phyloP scores from a whole-genome alignment of 2,113 vertebrate genomes.

The Hylia prasina region DNA sequence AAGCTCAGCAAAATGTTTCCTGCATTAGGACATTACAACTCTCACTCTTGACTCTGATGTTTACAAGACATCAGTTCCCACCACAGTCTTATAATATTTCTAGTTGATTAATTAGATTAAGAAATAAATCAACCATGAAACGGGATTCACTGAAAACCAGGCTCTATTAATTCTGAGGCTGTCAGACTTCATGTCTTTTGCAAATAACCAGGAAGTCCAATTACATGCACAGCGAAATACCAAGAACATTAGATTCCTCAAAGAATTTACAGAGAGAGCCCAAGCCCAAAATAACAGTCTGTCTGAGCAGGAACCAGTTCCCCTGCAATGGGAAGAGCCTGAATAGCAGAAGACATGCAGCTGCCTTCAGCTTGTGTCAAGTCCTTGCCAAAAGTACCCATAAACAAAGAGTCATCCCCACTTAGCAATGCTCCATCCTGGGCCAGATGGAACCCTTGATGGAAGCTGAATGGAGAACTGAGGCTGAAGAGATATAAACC shows the following conservation, averaged over 20 bases:
- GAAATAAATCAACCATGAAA: conserved; percentile 20
- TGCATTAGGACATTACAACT: not conserved
- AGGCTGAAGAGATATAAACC: not conserved
- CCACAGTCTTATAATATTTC: not conserved
- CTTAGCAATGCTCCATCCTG: not conserved
- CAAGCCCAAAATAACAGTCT: not conserved
- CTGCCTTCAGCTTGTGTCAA: not conserved
- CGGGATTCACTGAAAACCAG: conserved; percentile 16
- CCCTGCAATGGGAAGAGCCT: not conserved
- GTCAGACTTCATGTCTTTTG: not conserved
- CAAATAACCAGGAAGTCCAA: conserved; percentile 20
- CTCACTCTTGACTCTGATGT: not conserved
- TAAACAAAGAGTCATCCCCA: not conserved
- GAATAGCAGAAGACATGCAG: not conserved
- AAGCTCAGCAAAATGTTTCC: not conserved
- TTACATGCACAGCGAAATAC: not conserved
- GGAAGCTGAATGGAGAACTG: not conserved
- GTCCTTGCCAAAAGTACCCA: not conserved
- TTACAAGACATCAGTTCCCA: not conserved
- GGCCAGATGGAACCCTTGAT: not conserved
- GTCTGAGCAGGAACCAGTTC: not conserved
- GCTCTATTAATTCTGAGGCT: not conserved
- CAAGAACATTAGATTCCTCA: not conserved
- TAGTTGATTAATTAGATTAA: conserved; percentile 28
- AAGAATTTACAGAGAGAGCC: not conserved